A percentile compares a stretch with the other conserved stretches of the same genome.
Conservation (phyloP, 2,888 invertebrate genomes). For the Eumacrocentrus americanus region DNA sequence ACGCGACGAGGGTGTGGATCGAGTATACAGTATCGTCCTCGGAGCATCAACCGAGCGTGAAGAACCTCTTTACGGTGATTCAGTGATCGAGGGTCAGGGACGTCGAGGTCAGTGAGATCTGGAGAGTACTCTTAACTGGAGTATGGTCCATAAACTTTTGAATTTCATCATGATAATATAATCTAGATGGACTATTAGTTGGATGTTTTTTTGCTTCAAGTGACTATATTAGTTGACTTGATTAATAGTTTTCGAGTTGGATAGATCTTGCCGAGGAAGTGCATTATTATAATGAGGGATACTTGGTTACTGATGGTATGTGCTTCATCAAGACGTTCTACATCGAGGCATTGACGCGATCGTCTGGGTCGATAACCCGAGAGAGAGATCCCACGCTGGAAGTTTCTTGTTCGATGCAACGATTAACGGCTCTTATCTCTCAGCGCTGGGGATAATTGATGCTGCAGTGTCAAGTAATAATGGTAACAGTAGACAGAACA, state of each 20-base stretch:
- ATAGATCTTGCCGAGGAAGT: too few relatives aligned
- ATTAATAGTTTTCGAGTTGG: neutral
- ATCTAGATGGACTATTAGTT: neutral
- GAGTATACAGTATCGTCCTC: too few relatives aligned
- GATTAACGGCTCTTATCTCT: conserved; percentile 18
- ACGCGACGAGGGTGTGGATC: conserved; percentile 12
- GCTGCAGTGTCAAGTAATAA: neutral
- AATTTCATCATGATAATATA: neutral
- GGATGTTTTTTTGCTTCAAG: neutral
- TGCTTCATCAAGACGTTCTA: conserved; percentile 10
- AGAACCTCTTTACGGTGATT: conserved; percentile 7
- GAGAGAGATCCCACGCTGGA: conserved; percentile 2
- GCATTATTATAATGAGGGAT: neutral
- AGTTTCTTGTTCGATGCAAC: conserved; percentile 4
- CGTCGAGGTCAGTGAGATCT: conserved; percentile 16
- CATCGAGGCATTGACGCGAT: conserved; percentile 12
- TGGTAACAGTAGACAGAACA: neutral
- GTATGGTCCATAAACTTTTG: conserved; percentile 1
- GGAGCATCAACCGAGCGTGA: conserved; percentile 13
- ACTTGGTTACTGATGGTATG: neutral
- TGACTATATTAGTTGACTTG: neutral
- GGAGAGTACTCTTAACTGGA: conserved; percentile 11
- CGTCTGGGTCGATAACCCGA: conserved; percentile 26
- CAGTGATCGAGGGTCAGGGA: conserved; percentile 23
- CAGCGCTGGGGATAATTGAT: neutral